These are phyloP conservation scores for Halictus rubicundus DNA, from an alignment of 1,140 invertebrate genomes.

Conservation along the genomic window DNA sequence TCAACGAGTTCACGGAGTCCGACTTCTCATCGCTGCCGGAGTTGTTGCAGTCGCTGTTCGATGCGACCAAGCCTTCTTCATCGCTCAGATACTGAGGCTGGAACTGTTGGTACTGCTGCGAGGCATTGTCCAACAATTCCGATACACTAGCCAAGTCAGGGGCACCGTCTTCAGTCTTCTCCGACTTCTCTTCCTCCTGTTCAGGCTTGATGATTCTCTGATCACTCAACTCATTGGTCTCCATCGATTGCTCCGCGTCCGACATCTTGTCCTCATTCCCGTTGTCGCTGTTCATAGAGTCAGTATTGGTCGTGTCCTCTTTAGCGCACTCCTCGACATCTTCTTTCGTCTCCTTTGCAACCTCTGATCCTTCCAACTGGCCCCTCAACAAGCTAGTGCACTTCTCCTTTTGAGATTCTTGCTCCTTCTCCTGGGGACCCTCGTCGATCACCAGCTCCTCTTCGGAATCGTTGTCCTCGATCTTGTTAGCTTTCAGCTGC, in stretches of 20 bases:
- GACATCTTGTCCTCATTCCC: background rate
- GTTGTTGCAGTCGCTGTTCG: slow-evolving; percentile 88
- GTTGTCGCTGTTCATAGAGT: slow-evolving; percentile 11
- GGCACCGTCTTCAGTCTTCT: slow-evolving; percentile 71
- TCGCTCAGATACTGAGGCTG: slow-evolving; percentile 83
- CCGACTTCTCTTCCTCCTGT: slow-evolving; percentile 36
- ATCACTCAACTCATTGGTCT: background rate
- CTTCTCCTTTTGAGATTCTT: slow-evolving; percentile 67
- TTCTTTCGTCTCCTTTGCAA: slow-evolving; percentile 17
- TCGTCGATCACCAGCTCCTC: slow-evolving; percentile 88
- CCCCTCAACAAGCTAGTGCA: slow-evolving; percentile 72
- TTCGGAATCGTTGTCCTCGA: slow-evolving; percentile 82
- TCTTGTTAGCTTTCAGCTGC: slow-evolving; percentile 84
- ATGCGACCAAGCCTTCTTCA: slow-evolving; percentile 88
- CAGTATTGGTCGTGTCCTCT: slow-evolving; percentile 43
- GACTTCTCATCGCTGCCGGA: slow-evolving; percentile 90
- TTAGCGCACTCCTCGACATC: slow-evolving; percentile 39
- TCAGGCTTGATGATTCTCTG: slow-evolving; percentile 33
- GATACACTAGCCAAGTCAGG: slow-evolving; percentile 89
- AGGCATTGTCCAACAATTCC: slow-evolving; percentile 89
- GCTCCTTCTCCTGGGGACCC: slow-evolving; percentile 63
- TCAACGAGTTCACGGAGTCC: slow-evolving; percentile 77
- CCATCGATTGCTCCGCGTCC: background rate
- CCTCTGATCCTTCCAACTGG: slow-evolving; percentile 67
- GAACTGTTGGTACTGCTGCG: slow-evolving; percentile 86